Conservation (phyloP, 2,888 invertebrate genomes). For the Galeruca laticollis region DNA sequence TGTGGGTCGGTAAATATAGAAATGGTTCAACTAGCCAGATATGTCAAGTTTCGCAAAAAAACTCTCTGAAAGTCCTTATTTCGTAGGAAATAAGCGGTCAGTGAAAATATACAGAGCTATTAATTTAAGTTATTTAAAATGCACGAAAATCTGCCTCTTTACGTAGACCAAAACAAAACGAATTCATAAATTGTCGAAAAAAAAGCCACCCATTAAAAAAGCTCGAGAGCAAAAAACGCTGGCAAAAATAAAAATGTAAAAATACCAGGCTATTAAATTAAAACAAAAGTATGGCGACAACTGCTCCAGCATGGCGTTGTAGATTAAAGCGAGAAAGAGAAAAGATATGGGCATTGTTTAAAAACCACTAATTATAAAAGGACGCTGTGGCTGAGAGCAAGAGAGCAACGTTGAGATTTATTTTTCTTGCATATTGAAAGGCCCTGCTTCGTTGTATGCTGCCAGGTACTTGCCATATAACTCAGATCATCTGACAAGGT, state of each 20-base stretch:
- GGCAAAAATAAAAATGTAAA: conserved; percentile 53
- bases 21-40: too few species aligned
- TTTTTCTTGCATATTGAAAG: conserved; percentile 68
- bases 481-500: conserved; percentile 65
- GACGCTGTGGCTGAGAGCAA: conserved; percentile 57
- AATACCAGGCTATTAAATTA: conserved; percentile 59
- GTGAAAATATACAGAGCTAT: neutral
- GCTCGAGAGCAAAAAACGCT: conserved; percentile 38
- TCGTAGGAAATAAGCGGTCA: neutral
- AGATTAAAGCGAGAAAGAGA: conserved; percentile 52
- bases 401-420: conserved; percentile 63
- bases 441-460: conserved; percentile 61
- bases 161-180: conserved; percentile 27
- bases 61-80: neutral
- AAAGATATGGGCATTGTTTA: conserved; percentile 64
- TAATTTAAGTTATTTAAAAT: conserved; percentile 22
- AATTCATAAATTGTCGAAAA: conserved; percentile 43
- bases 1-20: too few species aligned
- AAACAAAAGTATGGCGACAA: conserved; percentile 58
- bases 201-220: conserved; percentile 42
- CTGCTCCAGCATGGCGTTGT: conserved; percentile 53
- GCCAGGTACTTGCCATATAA: conserved; percentile 65
- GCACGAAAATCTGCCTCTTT: conserved; percentile 12
- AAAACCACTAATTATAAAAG: conserved; percentile 67
- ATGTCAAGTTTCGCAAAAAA: too few species aligned